phyloP scores from a whole-genome alignment of 1,140 invertebrate genomes.

The Holcopasites calliopsidis region DNA sequence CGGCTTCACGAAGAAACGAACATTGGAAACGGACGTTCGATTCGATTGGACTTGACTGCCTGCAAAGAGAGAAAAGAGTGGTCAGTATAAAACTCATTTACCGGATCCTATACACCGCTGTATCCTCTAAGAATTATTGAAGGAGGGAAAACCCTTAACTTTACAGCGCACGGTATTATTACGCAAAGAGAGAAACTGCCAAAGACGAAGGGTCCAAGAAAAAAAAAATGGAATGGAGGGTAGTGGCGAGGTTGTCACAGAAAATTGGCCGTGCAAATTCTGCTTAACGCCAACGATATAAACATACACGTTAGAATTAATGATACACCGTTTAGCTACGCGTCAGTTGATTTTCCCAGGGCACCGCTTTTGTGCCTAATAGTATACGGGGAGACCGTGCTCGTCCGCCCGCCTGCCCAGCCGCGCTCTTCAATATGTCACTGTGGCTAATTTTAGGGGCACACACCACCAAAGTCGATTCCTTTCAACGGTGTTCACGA shows the following conservation, averaged over 20 bases:
- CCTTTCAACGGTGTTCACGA: constrained; percentile 14
- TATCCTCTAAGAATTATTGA: too few relatives aligned
- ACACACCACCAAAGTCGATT: constrained; percentile 42
- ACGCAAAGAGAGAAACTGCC: background rate
- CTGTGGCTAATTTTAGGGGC: constrained; percentile 79
- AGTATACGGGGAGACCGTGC: background rate
- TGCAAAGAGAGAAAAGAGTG: background rate
- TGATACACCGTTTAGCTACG: constrained; percentile 79
- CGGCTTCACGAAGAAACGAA: background rate
- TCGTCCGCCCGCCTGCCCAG: constrained; percentile 21
- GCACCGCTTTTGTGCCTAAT: constrained; percentile 60
- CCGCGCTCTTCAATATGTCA: constrained; percentile 74
- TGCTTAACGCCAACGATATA: constrained; percentile 70
- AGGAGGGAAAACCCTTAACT: background rate
- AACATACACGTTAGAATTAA: constrained; percentile 78
- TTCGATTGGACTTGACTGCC: background rate
- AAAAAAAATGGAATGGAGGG: background rate
- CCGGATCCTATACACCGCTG: too few relatives aligned
- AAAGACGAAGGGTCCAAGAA: too few relatives aligned
- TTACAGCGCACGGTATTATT: background rate
- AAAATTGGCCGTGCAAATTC: constrained; percentile 70
- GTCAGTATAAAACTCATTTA: background rate
- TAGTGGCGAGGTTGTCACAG: background rate
- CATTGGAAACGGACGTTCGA: background rate
- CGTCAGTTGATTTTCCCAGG: constrained; percentile 80